Percentiles rank a stretch among this genome's conserved stretches.
phyloP scores from a whole-genome alignment of 2,113 vertebrate species.

The Etheostoma cragini region DNA sequence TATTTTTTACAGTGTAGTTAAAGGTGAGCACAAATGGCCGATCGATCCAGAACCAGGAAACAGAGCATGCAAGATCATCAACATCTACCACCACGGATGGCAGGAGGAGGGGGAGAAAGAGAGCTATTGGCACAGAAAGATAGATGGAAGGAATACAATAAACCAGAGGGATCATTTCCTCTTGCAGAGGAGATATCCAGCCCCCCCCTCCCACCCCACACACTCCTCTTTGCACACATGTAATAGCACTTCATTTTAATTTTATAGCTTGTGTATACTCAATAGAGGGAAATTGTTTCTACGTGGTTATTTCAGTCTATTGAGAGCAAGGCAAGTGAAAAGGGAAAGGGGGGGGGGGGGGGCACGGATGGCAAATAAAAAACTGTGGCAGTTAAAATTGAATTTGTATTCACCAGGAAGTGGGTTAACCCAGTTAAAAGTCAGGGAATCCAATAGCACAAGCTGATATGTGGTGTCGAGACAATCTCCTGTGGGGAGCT shows the following conservation, averaged over 20 bases:
- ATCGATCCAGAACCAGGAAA: constrained; percentile 35
- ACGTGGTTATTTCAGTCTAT: constrained; percentile 84
- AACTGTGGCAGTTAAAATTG: constrained; percentile 85
- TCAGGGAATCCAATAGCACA: constrained; percentile 85
- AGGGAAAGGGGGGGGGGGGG: constrained; percentile 45
- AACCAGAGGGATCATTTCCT: constrained; percentile 47
- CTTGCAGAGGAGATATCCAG: constrained; percentile 33
- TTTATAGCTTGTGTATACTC: constrained; percentile 85
- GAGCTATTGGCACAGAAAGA: constrained; percentile 40
- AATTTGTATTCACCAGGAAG: constrained; percentile 88
- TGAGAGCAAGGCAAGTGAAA: constrained; percentile 66
- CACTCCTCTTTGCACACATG: constrained; percentile 65
- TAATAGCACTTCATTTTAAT: constrained; percentile 86
- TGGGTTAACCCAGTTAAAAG: constrained; percentile 88
- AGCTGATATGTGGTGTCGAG: constrained; percentile 81
- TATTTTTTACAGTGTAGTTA: constrained; percentile 27
- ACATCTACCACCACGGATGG: constrained; percentile 9
- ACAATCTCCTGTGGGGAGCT: constrained; percentile 84
- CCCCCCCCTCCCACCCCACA: neutral
- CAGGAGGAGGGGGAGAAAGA: neutral
- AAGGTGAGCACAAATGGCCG: constrained; percentile 40
- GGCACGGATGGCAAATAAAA: constrained; percentile 81
- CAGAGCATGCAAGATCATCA: constrained; percentile 25
- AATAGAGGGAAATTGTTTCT: constrained; percentile 84
- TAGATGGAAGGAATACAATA: constrained; percentile 56